phyloP scores from a whole-genome alignment of 2,113 vertebrate species.

The Strigops habroptila region DNA sequence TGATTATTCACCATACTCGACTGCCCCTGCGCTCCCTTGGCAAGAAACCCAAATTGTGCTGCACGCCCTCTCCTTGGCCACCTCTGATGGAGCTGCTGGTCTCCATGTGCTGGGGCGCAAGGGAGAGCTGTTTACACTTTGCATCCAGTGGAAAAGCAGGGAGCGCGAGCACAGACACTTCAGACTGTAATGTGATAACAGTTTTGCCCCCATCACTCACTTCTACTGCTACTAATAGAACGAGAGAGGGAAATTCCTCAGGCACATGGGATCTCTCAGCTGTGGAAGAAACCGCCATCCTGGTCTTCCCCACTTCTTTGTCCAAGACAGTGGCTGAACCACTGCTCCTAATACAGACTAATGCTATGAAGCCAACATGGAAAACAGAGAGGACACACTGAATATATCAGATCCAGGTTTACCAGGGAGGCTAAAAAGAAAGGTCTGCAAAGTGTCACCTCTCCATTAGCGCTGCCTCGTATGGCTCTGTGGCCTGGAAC shows the following conservation, averaged over 20 bases:
- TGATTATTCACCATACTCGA: background rate
- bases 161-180: background rate
- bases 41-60: background rate
- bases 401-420: background rate
- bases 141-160: background rate
- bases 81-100: background rate
- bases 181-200: background rate
- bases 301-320: background rate
- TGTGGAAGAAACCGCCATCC: background rate
- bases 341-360: background rate
- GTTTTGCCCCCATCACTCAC: background rate
- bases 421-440: background rate
- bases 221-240: background rate
- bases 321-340: background rate
- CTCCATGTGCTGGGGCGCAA: rapidly evolving
- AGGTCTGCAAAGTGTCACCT: background rate
- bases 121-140: background rate
- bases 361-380: background rate
- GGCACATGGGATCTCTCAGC: background rate
- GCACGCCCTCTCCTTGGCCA: background rate
- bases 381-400: background rate
- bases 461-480: background rate
- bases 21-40: background rate
- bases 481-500: background rate
- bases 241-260: background rate